phyloP scores from a whole-genome alignment of 1,140 invertebrate species.

The Chionoecetes opilio region DNA sequence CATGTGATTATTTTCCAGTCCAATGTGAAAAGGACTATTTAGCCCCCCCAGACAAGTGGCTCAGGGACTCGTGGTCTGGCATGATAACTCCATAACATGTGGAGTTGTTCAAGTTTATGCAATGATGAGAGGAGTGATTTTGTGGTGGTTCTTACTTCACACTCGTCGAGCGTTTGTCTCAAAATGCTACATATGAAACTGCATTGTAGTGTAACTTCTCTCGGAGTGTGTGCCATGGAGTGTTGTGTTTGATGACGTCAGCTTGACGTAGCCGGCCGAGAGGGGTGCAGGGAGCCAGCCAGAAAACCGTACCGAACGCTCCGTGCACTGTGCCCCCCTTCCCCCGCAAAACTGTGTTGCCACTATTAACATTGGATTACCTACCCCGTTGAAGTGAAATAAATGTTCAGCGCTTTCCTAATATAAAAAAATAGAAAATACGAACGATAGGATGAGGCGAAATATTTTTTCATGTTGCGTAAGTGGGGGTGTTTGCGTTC shows the following conservation, averaged over 20 bases:
- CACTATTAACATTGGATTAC: neutral
- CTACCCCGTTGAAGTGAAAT: neutral
- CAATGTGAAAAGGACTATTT: neutral
- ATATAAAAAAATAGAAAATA: neutral
- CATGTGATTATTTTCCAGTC: neutral
- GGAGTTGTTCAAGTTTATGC: neutral
- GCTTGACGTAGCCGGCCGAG: constrained; percentile 73
- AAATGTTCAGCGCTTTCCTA: neutral
- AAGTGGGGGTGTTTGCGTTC: neutral
- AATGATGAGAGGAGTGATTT: neutral
- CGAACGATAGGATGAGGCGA: neutral
- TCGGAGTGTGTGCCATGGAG: neutral
- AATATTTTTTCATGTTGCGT: neutral
- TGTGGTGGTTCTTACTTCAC: neutral
- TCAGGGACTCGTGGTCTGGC: neutral
- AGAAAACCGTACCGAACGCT: constrained; percentile 23
- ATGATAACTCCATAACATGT: neutral
- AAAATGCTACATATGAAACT: neutral
- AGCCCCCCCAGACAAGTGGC: neutral
- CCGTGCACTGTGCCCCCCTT: neutral
- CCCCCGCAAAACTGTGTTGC: neutral
- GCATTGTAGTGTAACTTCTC: neutral
- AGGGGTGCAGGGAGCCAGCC: constrained; percentile 44
- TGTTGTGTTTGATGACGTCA: constrained; percentile 66
- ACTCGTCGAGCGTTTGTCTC: neutral